Conservation (phyloP, 2,797 vertebrate species). For the Tokudaia muenninki region DNA sequence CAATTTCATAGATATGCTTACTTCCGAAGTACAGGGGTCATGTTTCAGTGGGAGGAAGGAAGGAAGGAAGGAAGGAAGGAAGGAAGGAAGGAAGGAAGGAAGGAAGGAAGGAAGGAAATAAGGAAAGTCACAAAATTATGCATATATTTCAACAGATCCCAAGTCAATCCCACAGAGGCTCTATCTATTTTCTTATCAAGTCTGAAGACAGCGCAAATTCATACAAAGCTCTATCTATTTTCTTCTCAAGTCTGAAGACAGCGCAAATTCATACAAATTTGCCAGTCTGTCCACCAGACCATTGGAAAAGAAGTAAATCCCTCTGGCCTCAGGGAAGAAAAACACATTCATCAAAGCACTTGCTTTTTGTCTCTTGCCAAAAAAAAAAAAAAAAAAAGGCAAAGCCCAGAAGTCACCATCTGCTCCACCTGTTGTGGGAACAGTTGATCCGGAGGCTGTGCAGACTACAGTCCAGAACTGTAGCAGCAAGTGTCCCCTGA, state of each 20-base stretch:
- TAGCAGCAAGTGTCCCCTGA: neutral
- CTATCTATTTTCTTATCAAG: neutral
- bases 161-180: neutral
- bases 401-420: neutral
- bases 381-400: neutral
- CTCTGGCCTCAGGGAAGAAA: neutral
- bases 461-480: neutral
- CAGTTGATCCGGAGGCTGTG: neutral
- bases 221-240: neutral
- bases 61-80: neutral
- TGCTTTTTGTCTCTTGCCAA: neutral
- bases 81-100: neutral
- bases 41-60: neutral
- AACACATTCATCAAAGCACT: neutral
- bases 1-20: neutral
- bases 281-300: neutral
- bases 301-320: neutral
- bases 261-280: neutral
- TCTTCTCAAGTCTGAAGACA: neutral
- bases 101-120: rapidly evolving
- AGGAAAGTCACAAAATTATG: neutral
- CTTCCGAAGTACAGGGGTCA: conserved; percentile 36
- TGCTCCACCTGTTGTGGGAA: conserved; percentile 47
- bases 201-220: neutral
- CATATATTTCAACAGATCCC: neutral